Conservation (phyloP, 2,888 invertebrate species). For the Dryocosmus kuriphilus region DNA sequence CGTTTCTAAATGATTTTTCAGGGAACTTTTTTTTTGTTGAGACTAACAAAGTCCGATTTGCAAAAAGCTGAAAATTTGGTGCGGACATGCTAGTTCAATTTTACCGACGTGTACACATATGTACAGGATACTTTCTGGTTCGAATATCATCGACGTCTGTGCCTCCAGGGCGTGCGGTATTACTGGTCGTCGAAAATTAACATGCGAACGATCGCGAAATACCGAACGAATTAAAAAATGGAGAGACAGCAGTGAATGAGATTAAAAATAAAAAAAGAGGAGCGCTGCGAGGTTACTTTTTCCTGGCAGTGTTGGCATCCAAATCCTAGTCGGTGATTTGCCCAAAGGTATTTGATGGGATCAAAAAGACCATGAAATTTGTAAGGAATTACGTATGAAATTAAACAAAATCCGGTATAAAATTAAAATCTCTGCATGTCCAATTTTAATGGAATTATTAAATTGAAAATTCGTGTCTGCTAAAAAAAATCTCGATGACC, state of each 20-base stretch:
- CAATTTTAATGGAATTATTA: slow-evolving; percentile 21
- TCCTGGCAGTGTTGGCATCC: slow-evolving; percentile 38
- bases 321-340: slow-evolving; percentile 26
- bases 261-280: slow-evolving; percentile 55
- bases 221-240: slow-evolving; percentile 69
- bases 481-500: background rate
- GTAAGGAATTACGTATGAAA: slow-evolving; percentile 31
- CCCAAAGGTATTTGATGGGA: slow-evolving; percentile 32
- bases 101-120: slow-evolving; percentile 54
- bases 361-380: slow-evolving; percentile 19
- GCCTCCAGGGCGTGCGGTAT: slow-evolving; percentile 68
- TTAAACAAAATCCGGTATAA: slow-evolving; percentile 34
- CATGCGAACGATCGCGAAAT: slow-evolving; percentile 74
- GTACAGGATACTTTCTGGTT: slow-evolving; percentile 51
- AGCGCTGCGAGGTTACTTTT: slow-evolving; percentile 51
- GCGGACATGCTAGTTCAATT: slow-evolving; percentile 49
- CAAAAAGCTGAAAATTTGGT: slow-evolving; percentile 26
- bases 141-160: slow-evolving; percentile 73
- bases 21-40: background rate
- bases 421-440: slow-evolving; percentile 6
- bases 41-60: slow-evolving; percentile 4
- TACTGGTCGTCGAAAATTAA: slow-evolving; percentile 74
- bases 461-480: slow-evolving; percentile 8
- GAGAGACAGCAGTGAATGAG: slow-evolving; percentile 47
- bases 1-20: background rate